Evolutionary conservation across 2,797 vertebrate species (phyloP), one percentile per base, ranked within the genome.

Genomic region (Anabacerthia variegaticeps): DNA sequence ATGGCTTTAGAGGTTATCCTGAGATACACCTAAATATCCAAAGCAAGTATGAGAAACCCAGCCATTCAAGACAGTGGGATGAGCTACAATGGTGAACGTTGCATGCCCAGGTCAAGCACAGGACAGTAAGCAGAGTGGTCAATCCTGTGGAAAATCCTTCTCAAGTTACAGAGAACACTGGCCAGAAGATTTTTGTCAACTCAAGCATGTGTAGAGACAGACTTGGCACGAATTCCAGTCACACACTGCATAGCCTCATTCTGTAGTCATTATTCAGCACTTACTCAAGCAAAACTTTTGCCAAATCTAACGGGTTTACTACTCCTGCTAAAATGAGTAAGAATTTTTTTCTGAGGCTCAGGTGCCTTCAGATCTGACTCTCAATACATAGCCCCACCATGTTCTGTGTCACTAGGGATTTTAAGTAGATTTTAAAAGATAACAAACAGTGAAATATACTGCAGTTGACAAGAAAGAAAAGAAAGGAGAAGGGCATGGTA

Each of bases 281-380:
- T 95, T 96, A 95, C 91, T 96, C 91, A 95, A 92, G 96, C 94
- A 95, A 94, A 97, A 95, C 88, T 95, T 96, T 66, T 88, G 89
- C 91, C 94, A 94, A 94, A 96, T 48, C 89, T 93, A 91, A 92
- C 21, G 7, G 79, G 34, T 93, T 95, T 96, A 88, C 84, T 94
- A 48, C 62, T 56, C 8, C 61, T 75, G 55, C 69, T 83, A 83
- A 79, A 61, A 51, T 71, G 73, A 88, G 65, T 82, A 63, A 67
- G 83, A 86, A 67, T 76, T 92, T 66, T 66, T 65, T 22, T 76
- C 51, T 73, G 74, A 93, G 55, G 32, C 69, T 95, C 49, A 26
- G 74, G 14, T 77, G 71, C 10, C 37, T 79, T 74, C 74, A 71
- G 32, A 68, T 37, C 39, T 13, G 15, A 88, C 5, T 63, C 63